Evolutionary conservation across 2,888 invertebrate species (phyloP), one percentile per base, ranked within the genome.

Genomic region (Caenorhabditis sp.): DNA sequence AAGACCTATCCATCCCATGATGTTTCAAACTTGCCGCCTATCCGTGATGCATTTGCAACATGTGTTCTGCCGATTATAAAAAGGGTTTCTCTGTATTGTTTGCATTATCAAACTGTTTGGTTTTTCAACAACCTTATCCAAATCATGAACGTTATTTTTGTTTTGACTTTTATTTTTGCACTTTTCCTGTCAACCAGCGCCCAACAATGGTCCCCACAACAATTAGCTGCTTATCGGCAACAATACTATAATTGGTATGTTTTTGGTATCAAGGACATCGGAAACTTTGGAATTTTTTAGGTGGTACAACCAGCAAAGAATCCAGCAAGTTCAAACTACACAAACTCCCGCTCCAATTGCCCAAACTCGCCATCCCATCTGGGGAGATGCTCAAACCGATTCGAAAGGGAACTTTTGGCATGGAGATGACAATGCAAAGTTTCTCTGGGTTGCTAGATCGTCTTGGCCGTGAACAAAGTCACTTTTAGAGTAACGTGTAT

Each of bases 191-290:
- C 58, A 3, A n/a, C 11, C 0, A 18, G 15, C 24, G 60, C 67
- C 18, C 76, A 80, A 8, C 72, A 80, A 50, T 80, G 80, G 72
- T 58, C 72, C 20, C 56, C 80, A 2, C 72, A 80, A 28, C 72
- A 80, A 44, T 18, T 80, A 18, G 80, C 53, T 11, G 80, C 51
- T 5, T 80, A 72, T 32, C 72, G 72, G 2, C 72, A 72, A 9
- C 80, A 80, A 35, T 80, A 80, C 37, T 80, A 72, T 58, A 61
- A 80, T 18, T 80, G 80, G 80, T 80, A 40, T 18, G 13, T 51
- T 51, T 18, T 32, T 32, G 32, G 32, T 4, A 32, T 32, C 40
- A 40, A 40, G 40, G 15, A 0, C 9, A 35, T 50, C 24, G 5
- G n/a, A 32, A 47, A 9, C 40, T 13, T 20, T 15, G 24, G 22